Conservation (phyloP, 1,140 invertebrate species). For the Ectropis grisescens region DNA sequence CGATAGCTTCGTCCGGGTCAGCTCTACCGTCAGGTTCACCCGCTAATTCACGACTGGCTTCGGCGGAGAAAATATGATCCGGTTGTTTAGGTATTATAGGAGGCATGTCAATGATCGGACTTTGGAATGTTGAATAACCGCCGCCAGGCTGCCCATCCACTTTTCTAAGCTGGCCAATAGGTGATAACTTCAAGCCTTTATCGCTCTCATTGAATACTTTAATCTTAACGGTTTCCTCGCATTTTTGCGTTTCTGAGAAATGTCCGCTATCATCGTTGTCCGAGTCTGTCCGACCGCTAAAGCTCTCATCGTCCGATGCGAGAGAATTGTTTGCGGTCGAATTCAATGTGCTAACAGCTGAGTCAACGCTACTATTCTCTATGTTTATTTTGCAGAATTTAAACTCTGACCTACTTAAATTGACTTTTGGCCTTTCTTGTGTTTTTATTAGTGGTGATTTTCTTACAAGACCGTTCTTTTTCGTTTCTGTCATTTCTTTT, state of each 20-base stretch:
- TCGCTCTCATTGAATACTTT: slow-evolving; percentile 62
- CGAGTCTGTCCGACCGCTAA: slow-evolving; percentile 61
- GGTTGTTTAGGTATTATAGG: slow-evolving; percentile 54
- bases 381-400: slow-evolving; percentile 70
- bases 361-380: slow-evolving; percentile 58
- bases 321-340: slow-evolving; percentile 61
- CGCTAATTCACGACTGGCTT: slow-evolving; percentile 79
- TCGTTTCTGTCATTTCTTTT: slow-evolving; percentile 58
- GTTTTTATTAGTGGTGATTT: slow-evolving; percentile 72
- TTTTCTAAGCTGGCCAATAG: slow-evolving; percentile 58
- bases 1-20: slow-evolving; percentile 78
- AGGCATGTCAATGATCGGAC: slow-evolving; percentile 61
- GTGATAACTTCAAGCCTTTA: slow-evolving; percentile 51
- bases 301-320: slow-evolving; percentile 66
- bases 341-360: slow-evolving; percentile 50
- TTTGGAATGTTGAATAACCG: slow-evolving; percentile 63
- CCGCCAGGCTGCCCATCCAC: slow-evolving; percentile 51
- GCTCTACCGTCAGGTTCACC: slow-evolving; percentile 86
- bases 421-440: slow-evolving; percentile 72
- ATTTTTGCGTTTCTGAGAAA: slow-evolving; percentile 60
- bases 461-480: slow-evolving; percentile 71
- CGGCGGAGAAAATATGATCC: slow-evolving; percentile 62
- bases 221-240: slow-evolving; percentile 64
- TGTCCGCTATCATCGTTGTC: slow-evolving; percentile 66
- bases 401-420: slow-evolving; percentile 70